phyloP scores from a whole-genome alignment of 2,113 vertebrate species.

The Neolamprologus caudopunctatus region DNA sequence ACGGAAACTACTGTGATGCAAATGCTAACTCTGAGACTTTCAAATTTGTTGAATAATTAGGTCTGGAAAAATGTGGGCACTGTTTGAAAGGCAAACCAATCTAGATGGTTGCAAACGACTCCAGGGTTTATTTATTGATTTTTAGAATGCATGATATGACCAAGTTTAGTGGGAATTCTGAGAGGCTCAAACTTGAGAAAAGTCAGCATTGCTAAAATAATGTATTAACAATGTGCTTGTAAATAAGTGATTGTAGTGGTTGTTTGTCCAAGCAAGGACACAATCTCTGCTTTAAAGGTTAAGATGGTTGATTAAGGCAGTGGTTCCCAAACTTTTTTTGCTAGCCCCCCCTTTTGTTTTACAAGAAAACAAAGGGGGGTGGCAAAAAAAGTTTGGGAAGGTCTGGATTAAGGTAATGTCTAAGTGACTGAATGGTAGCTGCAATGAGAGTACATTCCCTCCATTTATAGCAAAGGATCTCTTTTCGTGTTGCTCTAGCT shows the following conservation, averaged over 20 bases:
- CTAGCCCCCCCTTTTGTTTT: background rate
- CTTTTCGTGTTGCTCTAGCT: background rate
- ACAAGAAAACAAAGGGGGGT: background rate
- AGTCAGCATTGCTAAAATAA: background rate
- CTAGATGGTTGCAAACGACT: background rate
- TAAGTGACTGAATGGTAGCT: background rate
- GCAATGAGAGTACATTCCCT: background rate
- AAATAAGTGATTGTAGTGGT: background rate
- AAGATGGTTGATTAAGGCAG: background rate
- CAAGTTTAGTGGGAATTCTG: background rate
- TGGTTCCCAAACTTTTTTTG: background rate
- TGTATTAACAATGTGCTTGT: background rate
- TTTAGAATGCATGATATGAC: background rate
- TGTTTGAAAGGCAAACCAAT: background rate
- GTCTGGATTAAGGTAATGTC: background rate
- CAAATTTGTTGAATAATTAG: constrained; percentile 7
- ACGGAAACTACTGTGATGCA: constrained; percentile 44
- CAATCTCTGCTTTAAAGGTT: background rate
- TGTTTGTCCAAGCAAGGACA: background rate
- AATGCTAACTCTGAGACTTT: constrained; percentile 61
- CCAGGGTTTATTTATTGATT: background rate
- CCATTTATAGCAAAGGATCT: background rate
- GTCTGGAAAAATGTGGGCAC: background rate
- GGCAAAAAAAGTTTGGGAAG: background rate
- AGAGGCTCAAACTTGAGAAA: background rate